Percentiles rank a stretch among this genome's conserved stretches.
phyloP scores from a whole-genome alignment of 1,140 invertebrate species.

The Drosophila ambigua region DNA sequence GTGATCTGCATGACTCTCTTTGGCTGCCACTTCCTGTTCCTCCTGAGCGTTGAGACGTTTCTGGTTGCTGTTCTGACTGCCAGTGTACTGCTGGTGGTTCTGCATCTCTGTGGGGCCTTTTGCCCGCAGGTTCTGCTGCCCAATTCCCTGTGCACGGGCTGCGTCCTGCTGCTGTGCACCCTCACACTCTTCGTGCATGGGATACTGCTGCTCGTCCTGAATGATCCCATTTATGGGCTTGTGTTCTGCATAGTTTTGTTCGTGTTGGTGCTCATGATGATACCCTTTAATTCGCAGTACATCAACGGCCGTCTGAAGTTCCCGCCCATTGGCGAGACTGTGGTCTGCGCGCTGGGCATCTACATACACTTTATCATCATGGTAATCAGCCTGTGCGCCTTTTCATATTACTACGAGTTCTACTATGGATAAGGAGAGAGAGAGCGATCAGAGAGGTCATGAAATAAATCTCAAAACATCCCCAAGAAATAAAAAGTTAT shows the following conservation, averaged over 20 bases:
- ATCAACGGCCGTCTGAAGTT: conserved; percentile 27
- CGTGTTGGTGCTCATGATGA: not conserved
- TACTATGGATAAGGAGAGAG: not conserved
- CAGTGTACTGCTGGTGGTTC: not conserved
- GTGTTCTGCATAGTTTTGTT: not conserved
- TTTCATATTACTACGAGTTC: not conserved
- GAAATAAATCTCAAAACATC: no score
- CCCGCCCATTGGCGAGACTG: not conserved
- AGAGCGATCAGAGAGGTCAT: no score
- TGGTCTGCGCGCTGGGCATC: conserved; percentile 9
- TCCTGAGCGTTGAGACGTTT: accelerated
- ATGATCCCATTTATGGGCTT: not conserved
- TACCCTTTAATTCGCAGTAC: conserved; percentile 14
- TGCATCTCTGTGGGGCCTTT: conserved; percentile 18
- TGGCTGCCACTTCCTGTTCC: not conserved
- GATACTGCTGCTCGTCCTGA: not conserved
- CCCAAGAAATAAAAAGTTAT: not conserved
- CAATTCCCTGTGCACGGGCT: not conserved
- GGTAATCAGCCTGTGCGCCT: not conserved
- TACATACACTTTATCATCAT: not conserved
- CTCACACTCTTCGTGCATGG: not conserved
- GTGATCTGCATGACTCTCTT: not conserved
- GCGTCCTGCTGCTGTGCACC: not conserved
- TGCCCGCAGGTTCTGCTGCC: conserved; percentile 15
- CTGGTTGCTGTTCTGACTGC: not conserved